Conservation (phyloP, 1,140 invertebrate genomes). For the Trichonephila clavipes region DNA sequence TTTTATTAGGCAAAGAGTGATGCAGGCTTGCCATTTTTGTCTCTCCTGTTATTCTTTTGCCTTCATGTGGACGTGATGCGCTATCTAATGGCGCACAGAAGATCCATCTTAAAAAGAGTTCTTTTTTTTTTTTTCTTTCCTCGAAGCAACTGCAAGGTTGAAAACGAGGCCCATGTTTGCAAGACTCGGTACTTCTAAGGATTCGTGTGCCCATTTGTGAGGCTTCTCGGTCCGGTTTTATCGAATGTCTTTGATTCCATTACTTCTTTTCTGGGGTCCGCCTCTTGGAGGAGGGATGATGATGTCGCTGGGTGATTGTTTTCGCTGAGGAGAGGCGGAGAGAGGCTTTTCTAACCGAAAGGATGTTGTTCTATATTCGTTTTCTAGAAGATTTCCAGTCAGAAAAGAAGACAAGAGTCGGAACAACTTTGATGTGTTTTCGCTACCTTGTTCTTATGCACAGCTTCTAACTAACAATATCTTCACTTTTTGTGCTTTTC, state of each 20-base stretch:
- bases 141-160: background rate
- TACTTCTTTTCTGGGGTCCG: background rate
- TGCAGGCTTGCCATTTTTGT: background rate
- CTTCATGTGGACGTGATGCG: background rate
- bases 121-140: background rate
- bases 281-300: background rate
- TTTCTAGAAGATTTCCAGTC: background rate
- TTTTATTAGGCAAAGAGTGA: background rate
- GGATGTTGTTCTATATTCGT: background rate
- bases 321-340: background rate
- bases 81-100: background rate
- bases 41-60: background rate
- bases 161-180: background rate
- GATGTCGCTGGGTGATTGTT: background rate
- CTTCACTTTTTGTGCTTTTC: background rate
- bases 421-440: background rate
- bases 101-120: background rate
- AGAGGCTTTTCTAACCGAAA: background rate
- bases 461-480: background rate
- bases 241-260: constrained; percentile 44
- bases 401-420: background rate
- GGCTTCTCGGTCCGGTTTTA: constrained; percentile 17
- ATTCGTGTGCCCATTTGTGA: constrained; percentile 30
- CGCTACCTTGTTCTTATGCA: background rate
- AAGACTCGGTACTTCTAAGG: background rate